Percentiles rank a stretch among this genome's conserved stretches.
These are phyloP conservation scores for Papilio protenor DNA, from an alignment of 2,888 invertebrate species.

Conservation along the genomic window DNA sequence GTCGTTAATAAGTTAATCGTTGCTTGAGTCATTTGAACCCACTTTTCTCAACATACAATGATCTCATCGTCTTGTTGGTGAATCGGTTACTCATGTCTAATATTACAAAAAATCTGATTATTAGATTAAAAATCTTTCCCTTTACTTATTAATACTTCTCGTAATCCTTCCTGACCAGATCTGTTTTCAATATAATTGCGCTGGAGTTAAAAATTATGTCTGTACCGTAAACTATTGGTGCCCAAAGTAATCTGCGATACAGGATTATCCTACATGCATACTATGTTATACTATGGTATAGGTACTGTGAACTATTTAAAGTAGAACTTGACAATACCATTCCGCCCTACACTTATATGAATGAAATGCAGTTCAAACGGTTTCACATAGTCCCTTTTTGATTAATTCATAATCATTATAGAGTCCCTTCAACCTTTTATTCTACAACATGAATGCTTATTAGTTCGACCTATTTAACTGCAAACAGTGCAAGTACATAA, in stretches of 20 bases:
- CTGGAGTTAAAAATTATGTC: too few relatives aligned
- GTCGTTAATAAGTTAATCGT: conserved; percentile 4
- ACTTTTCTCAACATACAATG: background rate
- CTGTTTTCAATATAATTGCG: too few relatives aligned
- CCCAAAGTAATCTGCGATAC: too few relatives aligned
- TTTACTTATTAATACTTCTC: too few relatives aligned
- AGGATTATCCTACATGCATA: too few relatives aligned
- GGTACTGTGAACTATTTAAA: background rate
- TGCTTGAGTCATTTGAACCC: conserved; percentile 12
- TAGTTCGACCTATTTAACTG: conserved; percentile 15
- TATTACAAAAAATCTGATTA: background rate
- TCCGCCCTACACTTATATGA: background rate
- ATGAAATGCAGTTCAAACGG: conserved; percentile 7
- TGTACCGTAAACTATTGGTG: too few relatives aligned
- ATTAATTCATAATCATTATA: conserved; percentile 20
- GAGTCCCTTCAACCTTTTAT: conserved; percentile 3
- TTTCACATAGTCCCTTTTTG: background rate
- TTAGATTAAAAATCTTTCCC: too few relatives aligned
- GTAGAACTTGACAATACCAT: conserved; percentile 6
- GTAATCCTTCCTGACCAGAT: too few relatives aligned
- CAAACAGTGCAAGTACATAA: background rate
- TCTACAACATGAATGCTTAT: conserved; percentile 23
- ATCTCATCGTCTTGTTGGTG: conserved; percentile 8
- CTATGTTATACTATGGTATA: too few relatives aligned
- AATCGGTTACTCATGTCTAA: background rate